Conservation (phyloP, 2,888 invertebrate genomes). For the Salticus scenicus region DNA sequence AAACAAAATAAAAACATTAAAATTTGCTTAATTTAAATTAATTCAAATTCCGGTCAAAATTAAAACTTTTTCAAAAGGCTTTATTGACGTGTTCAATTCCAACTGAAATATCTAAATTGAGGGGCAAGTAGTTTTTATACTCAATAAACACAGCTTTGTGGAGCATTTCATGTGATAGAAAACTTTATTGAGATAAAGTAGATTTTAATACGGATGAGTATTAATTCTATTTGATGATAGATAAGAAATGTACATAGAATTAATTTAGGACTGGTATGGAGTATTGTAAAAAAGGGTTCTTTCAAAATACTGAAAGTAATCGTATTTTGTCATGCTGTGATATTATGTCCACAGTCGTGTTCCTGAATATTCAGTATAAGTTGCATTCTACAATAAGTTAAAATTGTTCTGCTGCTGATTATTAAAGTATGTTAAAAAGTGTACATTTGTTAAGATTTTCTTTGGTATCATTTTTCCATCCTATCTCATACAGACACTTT, state of each 20-base stretch:
- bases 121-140: conserved; percentile 45
- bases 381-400: neutral
- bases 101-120: no score
- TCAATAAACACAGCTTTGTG: conserved; percentile 42
- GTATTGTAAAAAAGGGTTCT: conserved; percentile 45
- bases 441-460: no score
- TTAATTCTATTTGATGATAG: conserved; percentile 52
- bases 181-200: conserved; percentile 47
- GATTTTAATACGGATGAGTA: conserved; percentile 50
- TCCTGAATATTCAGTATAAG: conserved; percentile 48
- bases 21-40: no score
- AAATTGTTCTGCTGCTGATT: no score
- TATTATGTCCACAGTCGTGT: conserved; percentile 65
- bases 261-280: conserved; percentile 35
- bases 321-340: conserved; percentile 62
- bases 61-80: no score
- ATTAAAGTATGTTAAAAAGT: no score
- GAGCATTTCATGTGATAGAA: conserved; percentile 59
- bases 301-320: conserved; percentile 47
- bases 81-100: no score
- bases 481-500: no score
- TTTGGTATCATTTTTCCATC: no score
- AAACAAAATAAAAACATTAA: no score
- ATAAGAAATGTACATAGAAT: conserved; percentile 58
- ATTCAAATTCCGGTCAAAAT: no score